Conservation (phyloP, 2,888 invertebrate species). For the Vanessa cardui region DNA sequence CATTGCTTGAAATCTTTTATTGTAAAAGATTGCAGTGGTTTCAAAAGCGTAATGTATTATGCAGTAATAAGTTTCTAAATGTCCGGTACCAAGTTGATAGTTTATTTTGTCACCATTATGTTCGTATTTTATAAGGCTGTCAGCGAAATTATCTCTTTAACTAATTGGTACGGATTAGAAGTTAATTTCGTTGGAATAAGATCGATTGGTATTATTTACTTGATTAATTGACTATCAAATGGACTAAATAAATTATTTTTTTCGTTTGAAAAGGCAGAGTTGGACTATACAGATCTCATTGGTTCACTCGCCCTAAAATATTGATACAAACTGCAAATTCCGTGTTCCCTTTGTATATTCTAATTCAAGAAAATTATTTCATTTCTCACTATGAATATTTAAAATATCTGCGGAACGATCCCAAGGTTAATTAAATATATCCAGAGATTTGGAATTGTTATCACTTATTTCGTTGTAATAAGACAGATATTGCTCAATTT, state of each 20-base stretch:
- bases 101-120: slow-evolving; percentile 48
- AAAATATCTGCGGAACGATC: no score
- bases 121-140: slow-evolving; percentile 56
- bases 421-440: no score
- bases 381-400: no score
- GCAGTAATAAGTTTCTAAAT: slow-evolving; percentile 27
- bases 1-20: slow-evolving; percentile 48
- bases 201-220: slow-evolving; percentile 43
- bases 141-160: slow-evolving; percentile 60
- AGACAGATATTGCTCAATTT: no score
- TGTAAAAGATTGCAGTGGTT: slow-evolving; percentile 39
- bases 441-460: no score
- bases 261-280: neutral
- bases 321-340: no score
- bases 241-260: no score
- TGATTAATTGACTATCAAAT: slow-evolving; percentile 8
- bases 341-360: no score
- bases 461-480: no score
- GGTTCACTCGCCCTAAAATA: no score
- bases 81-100: slow-evolving; percentile 40
- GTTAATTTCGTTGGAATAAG: slow-evolving; percentile 47
- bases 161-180: slow-evolving; percentile 66
- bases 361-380: no score
- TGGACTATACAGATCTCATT: no score
- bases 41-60: slow-evolving; percentile 39